Percentiles rank a stretch among this genome's conserved stretches.
Conservation (phyloP, 1,140 invertebrate species). For the Drosophila lacertosa region DNA sequence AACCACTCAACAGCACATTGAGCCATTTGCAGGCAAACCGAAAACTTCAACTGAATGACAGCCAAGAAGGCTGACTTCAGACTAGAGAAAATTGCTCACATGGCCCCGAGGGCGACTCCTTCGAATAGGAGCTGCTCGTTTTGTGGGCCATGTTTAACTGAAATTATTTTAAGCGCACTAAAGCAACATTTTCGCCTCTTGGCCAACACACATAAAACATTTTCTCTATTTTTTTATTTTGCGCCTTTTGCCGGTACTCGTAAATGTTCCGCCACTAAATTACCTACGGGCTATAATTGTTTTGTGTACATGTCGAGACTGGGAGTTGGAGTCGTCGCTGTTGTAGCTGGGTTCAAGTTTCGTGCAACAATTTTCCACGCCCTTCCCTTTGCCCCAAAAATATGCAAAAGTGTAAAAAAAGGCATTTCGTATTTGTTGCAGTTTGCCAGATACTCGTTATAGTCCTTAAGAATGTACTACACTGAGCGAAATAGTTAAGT, state of each 20-base stretch:
- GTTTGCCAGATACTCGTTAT: conserved; percentile 18
- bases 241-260: conserved; percentile 38
- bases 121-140: conserved; percentile 14
- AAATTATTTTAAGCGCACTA: conserved; percentile 69
- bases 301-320: conserved; percentile 62
- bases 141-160: conserved; percentile 72
- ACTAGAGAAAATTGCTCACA: conserved; percentile 61
- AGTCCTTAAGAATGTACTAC: conserved; percentile 29
- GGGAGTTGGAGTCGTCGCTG: not conserved
- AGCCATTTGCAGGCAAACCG: conserved; percentile 24
- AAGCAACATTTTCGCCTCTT: conserved; percentile 36
- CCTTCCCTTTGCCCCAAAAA: not conserved
- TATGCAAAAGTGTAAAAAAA: conserved; percentile 36
- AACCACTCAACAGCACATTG: conserved; percentile 21
- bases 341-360: not conserved
- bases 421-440: conserved; percentile 38
- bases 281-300: conserved; percentile 78
- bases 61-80: conserved; percentile 47
- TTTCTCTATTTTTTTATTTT: conserved; percentile 37
- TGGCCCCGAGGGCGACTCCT: conserved; percentile 30
- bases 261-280: conserved; percentile 71
- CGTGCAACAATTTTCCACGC: conserved; percentile 2
- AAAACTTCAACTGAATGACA: conserved; percentile 50
- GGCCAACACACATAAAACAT: conserved; percentile 66
- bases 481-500: not conserved